Percentiles rank a stretch among this genome's conserved stretches.
phyloP scores from a whole-genome alignment of 37 sponge, comb jelly and placozoan genomes.

The Crambe crambe region DNA sequence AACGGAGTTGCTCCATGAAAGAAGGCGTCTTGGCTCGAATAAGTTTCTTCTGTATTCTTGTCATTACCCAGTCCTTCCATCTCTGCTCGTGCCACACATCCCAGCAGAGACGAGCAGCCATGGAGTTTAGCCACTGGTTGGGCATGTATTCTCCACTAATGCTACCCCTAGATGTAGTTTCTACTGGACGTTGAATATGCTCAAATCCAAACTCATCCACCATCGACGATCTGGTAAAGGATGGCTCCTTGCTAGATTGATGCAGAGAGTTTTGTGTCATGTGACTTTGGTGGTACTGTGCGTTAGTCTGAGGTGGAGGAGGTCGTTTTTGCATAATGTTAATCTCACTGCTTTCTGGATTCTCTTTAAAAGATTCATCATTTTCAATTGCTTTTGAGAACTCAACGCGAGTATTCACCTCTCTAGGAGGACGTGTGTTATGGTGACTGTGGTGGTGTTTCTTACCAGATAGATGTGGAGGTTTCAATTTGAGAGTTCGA shows the following conservation, averaged over 20 bases:
- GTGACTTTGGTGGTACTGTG: not conserved
- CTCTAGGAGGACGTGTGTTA: not conserved
- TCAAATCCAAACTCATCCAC: not conserved
- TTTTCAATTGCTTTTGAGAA: conserved; percentile 7
- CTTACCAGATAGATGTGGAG: not conserved
- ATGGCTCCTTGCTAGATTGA: not conserved
- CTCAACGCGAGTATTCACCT: not conserved
- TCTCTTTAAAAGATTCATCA: not conserved
- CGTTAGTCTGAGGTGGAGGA: not conserved
- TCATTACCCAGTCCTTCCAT: conserved; percentile 67
- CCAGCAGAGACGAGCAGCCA: conserved; percentile 75
- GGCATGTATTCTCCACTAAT: not conserved
- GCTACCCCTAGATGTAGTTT: not conserved
- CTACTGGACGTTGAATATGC: not conserved
- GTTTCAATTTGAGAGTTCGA: not conserved
- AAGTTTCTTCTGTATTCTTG: conserved; percentile 66
- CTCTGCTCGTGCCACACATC: conserved; percentile 82
- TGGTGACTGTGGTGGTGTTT: not conserved
- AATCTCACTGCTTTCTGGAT: not conserved
- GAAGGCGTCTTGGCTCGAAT: conserved; percentile 72
- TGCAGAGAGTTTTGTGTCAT: not conserved
- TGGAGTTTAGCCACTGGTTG: conserved; percentile 70
- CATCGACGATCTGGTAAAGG: not conserved
- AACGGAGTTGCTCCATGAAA: conserved; percentile 67
- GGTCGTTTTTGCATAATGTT: not conserved